phyloP scores from a whole-genome alignment of 2,113 vertebrate species.

The Thomomys bottae region DNA sequence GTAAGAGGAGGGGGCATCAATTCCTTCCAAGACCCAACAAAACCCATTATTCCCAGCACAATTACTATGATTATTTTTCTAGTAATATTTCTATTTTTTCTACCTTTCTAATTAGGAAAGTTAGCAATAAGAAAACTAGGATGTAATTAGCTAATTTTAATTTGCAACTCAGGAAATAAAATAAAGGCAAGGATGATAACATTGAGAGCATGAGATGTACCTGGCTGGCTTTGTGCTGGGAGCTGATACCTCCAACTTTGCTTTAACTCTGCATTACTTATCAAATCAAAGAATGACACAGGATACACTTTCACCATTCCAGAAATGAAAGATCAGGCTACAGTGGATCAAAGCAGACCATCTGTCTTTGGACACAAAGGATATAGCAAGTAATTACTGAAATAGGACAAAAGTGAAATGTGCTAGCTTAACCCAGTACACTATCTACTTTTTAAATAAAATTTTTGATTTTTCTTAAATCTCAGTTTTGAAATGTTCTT shows the following conservation, averaged over 20 bases:
- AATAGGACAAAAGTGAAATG: neutral
- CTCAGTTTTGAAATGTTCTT: too few species aligned
- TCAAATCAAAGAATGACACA: slow-evolving; percentile 6
- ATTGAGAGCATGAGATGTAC: neutral
- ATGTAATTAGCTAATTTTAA: neutral
- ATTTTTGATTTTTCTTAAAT: neutral
- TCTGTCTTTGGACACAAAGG: neutral
- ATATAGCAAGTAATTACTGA: neutral
- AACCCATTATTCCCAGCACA: neutral
- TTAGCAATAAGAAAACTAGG: neutral
- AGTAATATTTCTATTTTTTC: neutral
- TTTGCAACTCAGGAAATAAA: neutral
- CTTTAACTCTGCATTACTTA: neutral
- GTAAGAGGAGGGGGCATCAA: too few species aligned
- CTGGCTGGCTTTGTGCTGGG: neutral
- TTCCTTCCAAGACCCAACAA: neutral
- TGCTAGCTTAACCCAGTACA: neutral
- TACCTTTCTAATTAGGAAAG: neutral
- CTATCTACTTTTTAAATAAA: neutral
- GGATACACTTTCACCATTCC: neutral
- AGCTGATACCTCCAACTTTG: neutral
- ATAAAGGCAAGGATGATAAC: neutral
- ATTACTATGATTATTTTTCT: neutral
- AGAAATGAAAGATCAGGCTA: neutral
- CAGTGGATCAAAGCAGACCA: neutral